These are phyloP conservation scores for Lycia hirtaria DNA, from an alignment of 2,888 invertebrate species.

Conservation along the genomic window DNA sequence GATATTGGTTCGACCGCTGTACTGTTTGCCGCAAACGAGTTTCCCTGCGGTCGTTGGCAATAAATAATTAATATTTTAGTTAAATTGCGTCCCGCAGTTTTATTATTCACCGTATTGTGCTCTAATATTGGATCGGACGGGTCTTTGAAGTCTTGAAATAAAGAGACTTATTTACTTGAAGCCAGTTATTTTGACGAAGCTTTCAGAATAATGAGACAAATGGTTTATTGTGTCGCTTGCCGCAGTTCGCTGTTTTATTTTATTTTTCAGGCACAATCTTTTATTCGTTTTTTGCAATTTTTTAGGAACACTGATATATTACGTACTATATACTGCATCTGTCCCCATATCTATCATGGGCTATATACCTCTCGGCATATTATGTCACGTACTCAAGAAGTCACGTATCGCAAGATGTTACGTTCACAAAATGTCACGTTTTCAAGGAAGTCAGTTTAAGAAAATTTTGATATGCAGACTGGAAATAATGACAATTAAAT, in stretches of 20 bases:
- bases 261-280: too few relatives aligned
- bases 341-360: too few relatives aligned
- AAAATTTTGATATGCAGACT: too few relatives aligned
- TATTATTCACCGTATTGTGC: slow-evolving; percentile 18
- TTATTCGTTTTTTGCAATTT: too few relatives aligned
- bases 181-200: background rate
- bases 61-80: slow-evolving; percentile 31
- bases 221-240: background rate
- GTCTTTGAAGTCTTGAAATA: slow-evolving; percentile 18
- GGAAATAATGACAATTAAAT: too few relatives aligned
- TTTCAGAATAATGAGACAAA: background rate
- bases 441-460: too few relatives aligned
- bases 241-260: background rate
- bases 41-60: slow-evolving; percentile 11
- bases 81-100: slow-evolving; percentile 16
- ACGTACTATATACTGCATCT: too few relatives aligned
- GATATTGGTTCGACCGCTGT: slow-evolving; percentile 57
- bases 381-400: too few relatives aligned
- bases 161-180: slow-evolving; percentile 5
- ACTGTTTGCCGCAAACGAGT: slow-evolving; percentile 53
- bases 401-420: too few relatives aligned
- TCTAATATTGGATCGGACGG: slow-evolving; percentile 3
- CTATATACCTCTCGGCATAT: too few relatives aligned
- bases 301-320: too few relatives aligned
- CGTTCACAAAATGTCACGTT: too few relatives aligned